Evolutionary conservation across 2,888 invertebrate genomes (phyloP).

Genomic region (Hymenopus coronatus): DNA sequence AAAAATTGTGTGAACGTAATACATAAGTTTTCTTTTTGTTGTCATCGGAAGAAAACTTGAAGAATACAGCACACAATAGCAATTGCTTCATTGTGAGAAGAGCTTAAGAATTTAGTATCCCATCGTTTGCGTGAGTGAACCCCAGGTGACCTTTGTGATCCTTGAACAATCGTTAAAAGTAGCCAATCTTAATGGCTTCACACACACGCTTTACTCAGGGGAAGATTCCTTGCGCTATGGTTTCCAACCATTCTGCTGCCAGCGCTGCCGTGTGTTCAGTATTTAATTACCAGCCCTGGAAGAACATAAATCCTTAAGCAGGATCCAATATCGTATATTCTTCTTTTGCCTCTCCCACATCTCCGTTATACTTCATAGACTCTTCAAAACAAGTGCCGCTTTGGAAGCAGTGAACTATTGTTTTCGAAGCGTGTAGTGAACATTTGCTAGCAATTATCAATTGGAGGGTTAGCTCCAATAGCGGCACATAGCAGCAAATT

Average conservation of each 20-base stretch:
- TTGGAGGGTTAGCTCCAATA: no score
- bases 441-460: no score
- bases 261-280: neutral
- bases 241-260: neutral
- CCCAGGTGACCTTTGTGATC: slow-evolving; percentile 25
- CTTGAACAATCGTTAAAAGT: slow-evolving; percentile 34
- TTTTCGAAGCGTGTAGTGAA: no score
- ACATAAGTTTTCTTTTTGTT: no score
- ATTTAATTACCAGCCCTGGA: slow-evolving; percentile 24
- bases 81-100: neutral
- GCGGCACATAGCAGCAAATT: no score
- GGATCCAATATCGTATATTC: neutral
- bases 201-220: neutral
- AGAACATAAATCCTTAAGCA: slow-evolving; percentile 20
- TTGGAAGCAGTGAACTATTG: neutral
- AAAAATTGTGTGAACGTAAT: no score
- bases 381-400: neutral
- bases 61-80: no score
- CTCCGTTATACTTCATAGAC: neutral
- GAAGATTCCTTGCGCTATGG: neutral
- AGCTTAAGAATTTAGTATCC: neutral
- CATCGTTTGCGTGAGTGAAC: neutral
- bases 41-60: no score
- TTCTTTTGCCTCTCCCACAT: neutral
- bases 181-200: slow-evolving; percentile 29